phyloP scores from a whole-genome alignment of 2,888 invertebrate species.

The Dryocosmus kuriphilus region DNA sequence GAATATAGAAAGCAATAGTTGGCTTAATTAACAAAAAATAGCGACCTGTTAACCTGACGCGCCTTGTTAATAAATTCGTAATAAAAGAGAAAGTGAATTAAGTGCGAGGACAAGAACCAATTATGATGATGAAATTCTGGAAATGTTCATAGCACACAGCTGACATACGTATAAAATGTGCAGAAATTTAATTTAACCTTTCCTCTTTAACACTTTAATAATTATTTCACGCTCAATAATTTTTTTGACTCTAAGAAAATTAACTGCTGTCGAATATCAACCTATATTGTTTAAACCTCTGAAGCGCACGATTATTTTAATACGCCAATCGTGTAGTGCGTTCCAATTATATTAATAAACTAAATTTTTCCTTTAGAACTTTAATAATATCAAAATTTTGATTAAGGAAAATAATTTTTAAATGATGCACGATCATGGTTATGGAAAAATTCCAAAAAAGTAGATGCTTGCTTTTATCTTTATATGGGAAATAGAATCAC shows the following conservation, averaged over 20 bases:
- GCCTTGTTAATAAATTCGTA: conserved; percentile 26
- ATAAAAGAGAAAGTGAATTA: conserved; percentile 39
- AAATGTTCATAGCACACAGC: not conserved
- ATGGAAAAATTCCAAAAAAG: not conserved
- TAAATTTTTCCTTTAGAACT: too few species aligned
- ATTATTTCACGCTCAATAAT: not conserved
- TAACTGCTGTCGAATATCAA: not conserved
- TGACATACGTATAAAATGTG: conserved; percentile 2
- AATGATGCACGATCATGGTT: not conserved
- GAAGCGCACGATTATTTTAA: not conserved
- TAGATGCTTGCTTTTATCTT: not conserved
- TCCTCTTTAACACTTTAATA: not conserved
- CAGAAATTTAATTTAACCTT: not conserved
- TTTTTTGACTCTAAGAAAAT: not conserved
- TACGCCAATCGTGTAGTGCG: not conserved
- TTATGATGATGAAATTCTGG: conserved; percentile 37
- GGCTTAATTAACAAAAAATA: conserved; percentile 1
- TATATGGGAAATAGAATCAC: not conserved
- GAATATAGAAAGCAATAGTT: not conserved
- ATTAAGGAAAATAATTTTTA: not conserved
- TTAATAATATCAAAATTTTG: too few species aligned
- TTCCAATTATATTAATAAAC: too few species aligned
- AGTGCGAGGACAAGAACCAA: conserved; percentile 38
- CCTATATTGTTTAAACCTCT: too few species aligned
- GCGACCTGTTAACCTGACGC: conserved; percentile 26